Percentiles rank a stretch among this genome's conserved stretches.
phyloP scores from a whole-genome alignment of 1,140 invertebrate genomes.

The Drosophila pandora region DNA sequence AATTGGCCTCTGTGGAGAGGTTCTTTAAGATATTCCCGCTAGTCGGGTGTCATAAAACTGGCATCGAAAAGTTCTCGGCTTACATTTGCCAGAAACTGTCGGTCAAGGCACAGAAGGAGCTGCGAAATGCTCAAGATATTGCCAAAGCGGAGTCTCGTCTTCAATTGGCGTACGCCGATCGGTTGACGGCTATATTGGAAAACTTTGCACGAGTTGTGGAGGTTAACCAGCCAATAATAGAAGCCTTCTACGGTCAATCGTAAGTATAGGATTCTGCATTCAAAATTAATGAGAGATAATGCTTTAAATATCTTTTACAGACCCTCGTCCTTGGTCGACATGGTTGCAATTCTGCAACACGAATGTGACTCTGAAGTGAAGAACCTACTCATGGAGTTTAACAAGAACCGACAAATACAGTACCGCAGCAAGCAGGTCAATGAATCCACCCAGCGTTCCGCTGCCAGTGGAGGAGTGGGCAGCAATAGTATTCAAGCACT shows the following conservation, averaged over 20 bases:
- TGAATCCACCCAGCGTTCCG: constrained; percentile 84
- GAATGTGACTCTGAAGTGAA: constrained; percentile 93
- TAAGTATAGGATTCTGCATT: constrained; percentile 13
- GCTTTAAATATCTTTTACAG: constrained; percentile 10
- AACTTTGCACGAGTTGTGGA: constrained; percentile 94
- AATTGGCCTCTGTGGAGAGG: constrained; percentile 96
- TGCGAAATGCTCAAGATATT: constrained; percentile 87
- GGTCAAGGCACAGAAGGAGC: constrained; percentile 90
- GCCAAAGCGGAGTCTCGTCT: constrained; percentile 89
- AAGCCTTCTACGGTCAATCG: constrained; percentile 94
- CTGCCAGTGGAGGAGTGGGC: constrained; percentile 53
- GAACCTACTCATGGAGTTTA: constrained; percentile 91
- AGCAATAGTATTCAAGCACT: constrained; percentile 69
- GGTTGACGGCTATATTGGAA: constrained; percentile 93
- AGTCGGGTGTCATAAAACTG: constrained; percentile 95
- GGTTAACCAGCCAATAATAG: constrained; percentile 95
- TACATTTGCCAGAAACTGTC: constrained; percentile 94
- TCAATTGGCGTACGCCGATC: constrained; percentile 92
- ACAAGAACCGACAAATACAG: constrained; percentile 89
- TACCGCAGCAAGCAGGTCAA: constrained; percentile 88
- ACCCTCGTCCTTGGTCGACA: constrained; percentile 89
- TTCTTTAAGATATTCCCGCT: constrained; percentile 99
- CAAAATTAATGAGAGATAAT: no score
- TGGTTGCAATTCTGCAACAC: constrained; percentile 90
- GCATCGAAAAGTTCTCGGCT: constrained; percentile 95